Conservation (phyloP, 2,888 invertebrate genomes). For the Aspidapion aeneum region DNA sequence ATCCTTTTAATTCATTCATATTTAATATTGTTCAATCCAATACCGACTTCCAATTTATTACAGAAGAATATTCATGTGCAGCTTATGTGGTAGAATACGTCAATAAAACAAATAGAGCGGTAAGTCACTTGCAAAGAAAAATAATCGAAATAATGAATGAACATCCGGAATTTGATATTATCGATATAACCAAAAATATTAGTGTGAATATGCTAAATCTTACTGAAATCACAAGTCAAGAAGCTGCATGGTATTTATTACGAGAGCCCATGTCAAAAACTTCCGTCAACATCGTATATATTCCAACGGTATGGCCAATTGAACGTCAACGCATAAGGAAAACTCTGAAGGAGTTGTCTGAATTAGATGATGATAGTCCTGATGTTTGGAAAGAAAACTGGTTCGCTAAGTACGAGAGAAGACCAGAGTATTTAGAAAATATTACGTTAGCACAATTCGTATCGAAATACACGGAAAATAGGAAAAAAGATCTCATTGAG, state of each 20-base stretch:
- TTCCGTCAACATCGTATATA: conserved; percentile 37
- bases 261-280: conserved; percentile 44
- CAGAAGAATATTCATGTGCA: too few species aligned
- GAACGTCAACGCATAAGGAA: conserved; percentile 41
- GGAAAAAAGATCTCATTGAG: conserved; percentile 13
- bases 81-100: too few species aligned
- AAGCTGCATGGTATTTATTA: conserved; percentile 48
- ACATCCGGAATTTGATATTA: too few species aligned
- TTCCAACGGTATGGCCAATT: conserved; percentile 42
- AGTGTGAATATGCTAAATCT: too few species aligned
- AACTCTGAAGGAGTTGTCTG: conserved; percentile 37
- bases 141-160: too few species aligned
- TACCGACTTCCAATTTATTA: too few species aligned
- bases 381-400: conserved; percentile 46
- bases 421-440: conserved; percentile 39
- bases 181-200: too few species aligned
- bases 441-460: conserved; percentile 44
- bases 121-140: too few species aligned
- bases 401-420: conserved; percentile 44
- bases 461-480: conserved; percentile 30
- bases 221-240: conserved; percentile 43
- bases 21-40: too few species aligned
- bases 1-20: conserved; percentile 24
- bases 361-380: conserved; percentile 36
- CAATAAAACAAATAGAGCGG: too few species aligned